Conservation (phyloP, 2,888 invertebrate genomes). For the Hypercompe scribonia region DNA sequence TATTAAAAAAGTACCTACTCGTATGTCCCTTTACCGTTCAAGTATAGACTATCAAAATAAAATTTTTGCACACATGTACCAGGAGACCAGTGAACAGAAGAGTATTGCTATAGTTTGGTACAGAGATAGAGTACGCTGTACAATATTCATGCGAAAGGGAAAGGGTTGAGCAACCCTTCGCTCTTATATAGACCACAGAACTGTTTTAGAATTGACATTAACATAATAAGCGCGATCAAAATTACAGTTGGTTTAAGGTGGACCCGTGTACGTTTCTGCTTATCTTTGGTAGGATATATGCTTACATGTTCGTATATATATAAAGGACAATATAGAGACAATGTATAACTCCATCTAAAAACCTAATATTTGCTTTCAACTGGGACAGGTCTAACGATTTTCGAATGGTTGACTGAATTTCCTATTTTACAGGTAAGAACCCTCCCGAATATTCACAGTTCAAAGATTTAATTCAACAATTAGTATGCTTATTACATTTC, state of each 20-base stretch:
- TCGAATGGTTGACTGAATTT: no score
- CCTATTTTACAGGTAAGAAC: no score
- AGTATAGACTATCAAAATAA: not conserved
- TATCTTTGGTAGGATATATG: not conserved
- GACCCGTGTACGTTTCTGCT: not conserved
- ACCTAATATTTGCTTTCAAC: not conserved
- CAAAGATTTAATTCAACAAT: no score
- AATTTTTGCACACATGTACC: slow-evolving; percentile 37
- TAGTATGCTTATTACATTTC: no score
- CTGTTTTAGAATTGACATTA: slow-evolving; percentile 15
- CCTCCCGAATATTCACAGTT: no score
- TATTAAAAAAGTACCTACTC: no score
- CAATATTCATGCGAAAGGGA: slow-evolving; percentile 49
- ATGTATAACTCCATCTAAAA: not conserved
- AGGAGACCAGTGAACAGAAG: slow-evolving; percentile 35
- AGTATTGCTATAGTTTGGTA: slow-evolving; percentile 33
- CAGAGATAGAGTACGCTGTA: slow-evolving; percentile 23
- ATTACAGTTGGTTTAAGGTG: not conserved
- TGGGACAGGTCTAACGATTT: not conserved
- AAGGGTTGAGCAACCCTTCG: slow-evolving; percentile 61
- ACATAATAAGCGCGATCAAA: not conserved
- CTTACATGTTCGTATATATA: not conserved
- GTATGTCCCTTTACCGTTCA: not conserved
- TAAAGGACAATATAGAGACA: not conserved
- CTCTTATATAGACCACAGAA: slow-evolving; percentile 32